Evolutionary conservation across 2,113 vertebrate genomes (phyloP).

Genomic region (Crotalus tigris): DNA sequence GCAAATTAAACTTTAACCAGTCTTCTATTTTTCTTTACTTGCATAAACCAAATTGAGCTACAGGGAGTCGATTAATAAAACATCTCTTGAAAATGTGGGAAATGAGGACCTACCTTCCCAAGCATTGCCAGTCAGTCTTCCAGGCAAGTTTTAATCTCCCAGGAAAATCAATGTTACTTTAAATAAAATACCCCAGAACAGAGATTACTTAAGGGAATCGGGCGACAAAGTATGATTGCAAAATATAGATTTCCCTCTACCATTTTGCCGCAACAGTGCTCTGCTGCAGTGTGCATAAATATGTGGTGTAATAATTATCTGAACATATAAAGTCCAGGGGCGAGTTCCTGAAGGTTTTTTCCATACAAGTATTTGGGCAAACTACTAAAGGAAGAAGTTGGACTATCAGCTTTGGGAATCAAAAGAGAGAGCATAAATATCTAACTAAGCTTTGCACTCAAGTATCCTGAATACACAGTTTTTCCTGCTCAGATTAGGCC

Average conservation of each 20-base stretch:
- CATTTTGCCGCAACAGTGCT: conserved; percentile 21
- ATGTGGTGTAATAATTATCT: conserved; percentile 50
- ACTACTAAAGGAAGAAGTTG: background rate
- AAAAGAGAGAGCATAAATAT: background rate
- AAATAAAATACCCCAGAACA: conserved; percentile 61
- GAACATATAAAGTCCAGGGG: conserved; percentile 21
- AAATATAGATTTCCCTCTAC: conserved; percentile 59
- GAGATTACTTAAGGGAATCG: conserved; percentile 61
- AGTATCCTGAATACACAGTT: background rate
- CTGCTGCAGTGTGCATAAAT: conserved; percentile 46
- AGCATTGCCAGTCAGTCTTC: conserved; percentile 49
- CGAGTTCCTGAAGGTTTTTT: conserved; percentile 29
- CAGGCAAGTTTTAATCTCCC: conserved; percentile 64
- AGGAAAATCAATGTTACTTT: conserved; percentile 68
- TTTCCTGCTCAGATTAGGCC: background rate
- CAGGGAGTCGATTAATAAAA: conserved; percentile 65
- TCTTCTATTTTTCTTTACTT: conserved; percentile 57
- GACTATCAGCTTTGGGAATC: background rate
- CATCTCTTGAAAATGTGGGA: conserved; percentile 21
- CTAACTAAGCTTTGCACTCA: background rate
- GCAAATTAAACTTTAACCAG: conserved; percentile 50
- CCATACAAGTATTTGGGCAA: conserved; percentile 13
- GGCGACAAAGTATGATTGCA: conserved; percentile 59
- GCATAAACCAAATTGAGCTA: conserved; percentile 58
- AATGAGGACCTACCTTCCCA: background rate